Conservation (phyloP, 2,113 vertebrate species). For the Choloepus hoffmanni region DNA sequence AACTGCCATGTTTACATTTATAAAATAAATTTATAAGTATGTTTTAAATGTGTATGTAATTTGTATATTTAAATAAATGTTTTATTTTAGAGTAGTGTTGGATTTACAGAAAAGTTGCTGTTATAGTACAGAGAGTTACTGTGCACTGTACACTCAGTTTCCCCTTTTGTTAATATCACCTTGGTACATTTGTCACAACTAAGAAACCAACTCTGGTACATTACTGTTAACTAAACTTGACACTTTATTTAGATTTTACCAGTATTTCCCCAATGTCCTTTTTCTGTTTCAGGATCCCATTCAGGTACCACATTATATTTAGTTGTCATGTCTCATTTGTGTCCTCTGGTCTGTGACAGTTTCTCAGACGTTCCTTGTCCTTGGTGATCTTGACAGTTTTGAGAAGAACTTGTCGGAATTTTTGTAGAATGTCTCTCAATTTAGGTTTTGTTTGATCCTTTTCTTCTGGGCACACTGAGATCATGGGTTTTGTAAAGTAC, state of each 20-base stretch:
- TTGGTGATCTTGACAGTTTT: background rate
- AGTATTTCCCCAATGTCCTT: background rate
- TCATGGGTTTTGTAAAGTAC: background rate
- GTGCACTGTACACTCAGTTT: background rate
- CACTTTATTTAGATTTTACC: background rate
- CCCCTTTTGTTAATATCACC: background rate
- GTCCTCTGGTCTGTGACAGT: background rate
- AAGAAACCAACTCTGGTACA: background rate
- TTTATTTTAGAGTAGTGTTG: constrained; percentile 1
- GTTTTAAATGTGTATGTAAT: background rate
- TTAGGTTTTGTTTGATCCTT: background rate
- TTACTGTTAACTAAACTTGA: background rate
- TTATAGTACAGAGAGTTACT: background rate
- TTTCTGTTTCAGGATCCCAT: background rate
- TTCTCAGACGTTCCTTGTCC: background rate
- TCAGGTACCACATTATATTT: background rate
- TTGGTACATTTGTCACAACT: background rate
- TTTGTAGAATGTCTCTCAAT: background rate
- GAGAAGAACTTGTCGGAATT: background rate
- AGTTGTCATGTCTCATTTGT: background rate
- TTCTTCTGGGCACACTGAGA: background rate
- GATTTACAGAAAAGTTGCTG: background rate
- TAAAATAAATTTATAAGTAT: background rate
- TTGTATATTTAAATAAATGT: background rate
- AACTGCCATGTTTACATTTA: background rate